Evolutionary conservation across 2,113 vertebrate species (phyloP).

Genomic region (Gallinago undulata): DNA sequence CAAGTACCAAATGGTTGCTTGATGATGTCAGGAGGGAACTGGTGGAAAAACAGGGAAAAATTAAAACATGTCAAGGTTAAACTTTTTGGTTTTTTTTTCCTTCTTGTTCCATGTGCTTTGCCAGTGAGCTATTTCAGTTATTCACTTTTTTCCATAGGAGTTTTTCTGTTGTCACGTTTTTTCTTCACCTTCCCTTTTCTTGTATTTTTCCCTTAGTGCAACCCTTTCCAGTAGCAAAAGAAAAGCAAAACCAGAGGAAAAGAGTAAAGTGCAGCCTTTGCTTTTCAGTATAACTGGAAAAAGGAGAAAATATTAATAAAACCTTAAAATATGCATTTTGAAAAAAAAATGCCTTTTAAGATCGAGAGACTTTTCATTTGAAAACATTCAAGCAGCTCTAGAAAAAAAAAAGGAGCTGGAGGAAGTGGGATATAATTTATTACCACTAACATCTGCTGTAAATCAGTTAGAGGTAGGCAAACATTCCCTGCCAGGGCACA

Average conservation of each 20-base stretch:
- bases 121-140: constrained; percentile 47
- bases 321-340: not conserved
- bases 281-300: not conserved
- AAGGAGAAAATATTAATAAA: not conserved
- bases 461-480: constrained; percentile 64
- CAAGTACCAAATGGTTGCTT: constrained; percentile 20
- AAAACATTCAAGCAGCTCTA: constrained; percentile 5
- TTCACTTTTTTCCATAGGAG: not conserved
- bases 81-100: not conserved
- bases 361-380: constrained; percentile 60
- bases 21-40: constrained; percentile 28
- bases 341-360: not conserved
- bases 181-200: constrained; percentile 2
- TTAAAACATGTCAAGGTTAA: constrained; percentile 14
- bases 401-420: not conserved
- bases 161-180: not conserved
- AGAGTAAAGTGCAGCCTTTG: not conserved
- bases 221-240: not conserved
- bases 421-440: constrained; percentile 61
- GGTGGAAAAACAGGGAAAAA: constrained; percentile 45
- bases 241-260: not conserved
- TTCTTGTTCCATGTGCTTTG: constrained; percentile 32
- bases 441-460: constrained; percentile 62
- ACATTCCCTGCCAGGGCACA: constrained; percentile 47
- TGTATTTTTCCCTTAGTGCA: not conserved